phyloP scores from a whole-genome alignment of 2,113 vertebrate genomes.

The Anas platyrhynchos region DNA sequence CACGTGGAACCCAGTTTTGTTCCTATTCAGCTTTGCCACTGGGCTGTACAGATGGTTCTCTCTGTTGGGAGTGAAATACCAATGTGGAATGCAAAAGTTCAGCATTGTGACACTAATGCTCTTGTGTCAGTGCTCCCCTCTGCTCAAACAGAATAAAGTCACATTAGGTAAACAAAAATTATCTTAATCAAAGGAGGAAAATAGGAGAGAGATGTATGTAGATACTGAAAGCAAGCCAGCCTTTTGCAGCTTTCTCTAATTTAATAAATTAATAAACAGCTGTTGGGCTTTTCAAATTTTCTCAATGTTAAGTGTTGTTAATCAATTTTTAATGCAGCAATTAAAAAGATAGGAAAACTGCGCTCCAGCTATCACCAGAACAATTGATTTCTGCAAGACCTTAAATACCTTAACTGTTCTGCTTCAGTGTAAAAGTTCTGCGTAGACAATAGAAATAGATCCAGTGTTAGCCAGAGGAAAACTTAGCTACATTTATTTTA shows the following conservation, averaged over 20 bases:
- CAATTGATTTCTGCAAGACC: slow-evolving; percentile 55
- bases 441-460: background rate
- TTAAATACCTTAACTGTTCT: background rate
- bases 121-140: background rate
- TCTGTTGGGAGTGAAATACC: fast-evolving
- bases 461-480: background rate
- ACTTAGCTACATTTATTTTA: background rate
- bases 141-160: background rate
- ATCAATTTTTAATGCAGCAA: slow-evolving; percentile 68
- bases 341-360: slow-evolving; percentile 32
- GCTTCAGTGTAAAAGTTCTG: slow-evolving; percentile 14
- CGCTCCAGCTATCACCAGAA: slow-evolving; percentile 31
- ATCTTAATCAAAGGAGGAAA: slow-evolving; percentile 1
- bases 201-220: background rate
- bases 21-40: background rate
- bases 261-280: slow-evolving; percentile 57
- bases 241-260: background rate
- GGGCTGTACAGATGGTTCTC: background rate
- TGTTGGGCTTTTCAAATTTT: slow-evolving; percentile 42
- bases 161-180: slow-evolving; percentile 42
- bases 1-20: fast-evolving
- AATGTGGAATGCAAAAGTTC: too few species aligned
- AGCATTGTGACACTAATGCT: fast-evolving
- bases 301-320: slow-evolving; percentile 62
- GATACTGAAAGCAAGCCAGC: background rate